phyloP scores from a whole-genome alignment of 1,140 invertebrate species.

The Lasioglossum baleicum region DNA sequence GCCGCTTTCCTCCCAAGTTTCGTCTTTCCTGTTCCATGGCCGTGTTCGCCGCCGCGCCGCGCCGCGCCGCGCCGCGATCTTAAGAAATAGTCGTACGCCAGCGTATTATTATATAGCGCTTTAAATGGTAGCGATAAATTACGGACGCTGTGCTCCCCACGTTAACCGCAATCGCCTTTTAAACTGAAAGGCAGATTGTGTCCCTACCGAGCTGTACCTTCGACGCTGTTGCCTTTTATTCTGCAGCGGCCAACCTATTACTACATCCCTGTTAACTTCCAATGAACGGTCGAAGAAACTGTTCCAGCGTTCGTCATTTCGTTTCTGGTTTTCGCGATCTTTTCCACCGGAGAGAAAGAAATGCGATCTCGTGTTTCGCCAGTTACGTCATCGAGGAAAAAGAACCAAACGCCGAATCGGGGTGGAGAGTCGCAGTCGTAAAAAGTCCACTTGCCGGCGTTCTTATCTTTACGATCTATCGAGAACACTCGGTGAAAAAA shows the following conservation, averaged over 20 bases:
- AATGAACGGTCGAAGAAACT: background rate
- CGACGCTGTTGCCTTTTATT: background rate
- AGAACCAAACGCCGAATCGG: background rate
- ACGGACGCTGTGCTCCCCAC: constrained; percentile 63
- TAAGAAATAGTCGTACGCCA: constrained; percentile 72
- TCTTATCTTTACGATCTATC: constrained; percentile 47
- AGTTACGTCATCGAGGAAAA: constrained; percentile 4
- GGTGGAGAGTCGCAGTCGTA: constrained; percentile 12
- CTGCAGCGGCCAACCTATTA: background rate
- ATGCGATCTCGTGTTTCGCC: background rate
- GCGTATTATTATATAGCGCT: constrained; percentile 76
- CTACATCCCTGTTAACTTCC: background rate
- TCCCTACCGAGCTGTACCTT: background rate
- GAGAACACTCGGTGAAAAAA: constrained; percentile 6
- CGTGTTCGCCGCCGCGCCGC: constrained; percentile 61
- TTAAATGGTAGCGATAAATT: constrained; percentile 77
- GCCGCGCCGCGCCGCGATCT: constrained; percentile 65
- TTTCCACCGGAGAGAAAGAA: background rate
- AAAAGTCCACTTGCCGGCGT: constrained; percentile 18
- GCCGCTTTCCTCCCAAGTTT: constrained; percentile 50
- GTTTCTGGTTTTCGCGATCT: too few species aligned
- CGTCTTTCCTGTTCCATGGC: constrained; percentile 51
- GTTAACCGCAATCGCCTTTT: constrained; percentile 73
- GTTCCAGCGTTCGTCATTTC: too few species aligned
- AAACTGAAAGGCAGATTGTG: constrained; percentile 39